Base-by-base conservation (phyloP, 1,140 invertebrate species). In the Drosophila mojavensis region DNA sequence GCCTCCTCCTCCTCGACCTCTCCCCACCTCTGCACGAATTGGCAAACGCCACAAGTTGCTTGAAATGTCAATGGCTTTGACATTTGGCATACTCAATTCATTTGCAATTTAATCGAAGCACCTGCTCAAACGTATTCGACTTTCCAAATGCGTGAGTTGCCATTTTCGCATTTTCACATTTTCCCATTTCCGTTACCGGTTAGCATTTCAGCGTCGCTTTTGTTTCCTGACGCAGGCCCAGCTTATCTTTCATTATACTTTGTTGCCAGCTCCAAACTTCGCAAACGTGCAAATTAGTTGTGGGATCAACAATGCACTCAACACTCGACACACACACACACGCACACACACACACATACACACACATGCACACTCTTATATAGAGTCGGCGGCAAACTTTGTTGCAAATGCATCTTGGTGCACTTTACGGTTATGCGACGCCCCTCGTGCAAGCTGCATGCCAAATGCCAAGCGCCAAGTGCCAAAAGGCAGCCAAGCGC, bases 201-300 rank as follows among this genome's bases (percentile, higher is more conserved):
- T 30, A 3, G 13, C 33, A 62, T 65, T 28, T 41, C 24, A 2
- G 15, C 41, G 56, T 65, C 28, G 15, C 30, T 61, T 15, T 39
- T 48, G 47, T 54, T 39, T 11, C 36, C 3, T 4, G 36, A 39
- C 33, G 33, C 28, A 30, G n/a, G 10, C n/a, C 26, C 28, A 15
- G 36, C 30, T 48, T 36, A 43, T 43, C 36, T 56, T 55, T 43
- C 15, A 59, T 41, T 63, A 28, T 20, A 77, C 84, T 68, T 80
- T 88, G 83, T 88, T 83, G 83, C 74, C 11, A 47, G 24, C 69
- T 70, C 60, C 55, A 30, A 30, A 26, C 17, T 50, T 33, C 61
- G 36, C 0, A 63, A 62, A 79, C 61, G 72, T 74, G 79, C 39
- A 88, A 83, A 88, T 88, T 88, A 89, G 83, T 68, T 79, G 55